Conservation (phyloP, 2,888 invertebrate species). For the Agriotes lineatus region DNA sequence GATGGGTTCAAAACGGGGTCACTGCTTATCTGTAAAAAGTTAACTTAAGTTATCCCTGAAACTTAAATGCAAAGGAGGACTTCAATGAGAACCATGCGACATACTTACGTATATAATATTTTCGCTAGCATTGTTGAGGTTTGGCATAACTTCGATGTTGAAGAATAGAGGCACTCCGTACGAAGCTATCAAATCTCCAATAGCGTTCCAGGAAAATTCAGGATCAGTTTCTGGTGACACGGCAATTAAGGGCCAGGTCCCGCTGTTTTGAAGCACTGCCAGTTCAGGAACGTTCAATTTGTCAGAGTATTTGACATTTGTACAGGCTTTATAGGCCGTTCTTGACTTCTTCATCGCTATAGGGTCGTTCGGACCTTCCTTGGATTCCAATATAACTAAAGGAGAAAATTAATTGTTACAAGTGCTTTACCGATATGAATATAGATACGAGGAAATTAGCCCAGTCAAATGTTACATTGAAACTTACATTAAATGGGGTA, state of each 20-base stretch:
- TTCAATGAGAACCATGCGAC: too few relatives aligned
- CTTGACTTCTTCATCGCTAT: conserved; percentile 61
- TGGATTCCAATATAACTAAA: conserved; percentile 57
- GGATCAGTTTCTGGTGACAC: conserved; percentile 22
- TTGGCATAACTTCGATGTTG: conserved; percentile 56
- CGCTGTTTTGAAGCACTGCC: conserved; percentile 55
- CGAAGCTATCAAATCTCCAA: conserved; percentile 59
- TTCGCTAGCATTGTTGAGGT: conserved; percentile 55
- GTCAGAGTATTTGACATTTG: conserved; percentile 54
- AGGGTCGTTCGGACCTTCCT: conserved; percentile 53
- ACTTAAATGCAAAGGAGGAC: too few relatives aligned
- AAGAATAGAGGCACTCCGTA: conserved; percentile 64
- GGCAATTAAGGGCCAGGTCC: conserved; percentile 60
- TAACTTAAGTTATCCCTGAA: too few relatives aligned
- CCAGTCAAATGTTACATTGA: too few relatives aligned
- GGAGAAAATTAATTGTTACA: too few relatives aligned
- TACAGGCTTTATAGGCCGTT: conserved; percentile 60
- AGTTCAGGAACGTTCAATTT: conserved; percentile 56
- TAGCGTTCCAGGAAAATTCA: conserved; percentile 58
- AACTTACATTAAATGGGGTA: too few relatives aligned
- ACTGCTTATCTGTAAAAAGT: conserved; percentile 49
- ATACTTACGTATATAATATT: conserved; percentile 58
- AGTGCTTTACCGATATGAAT: too few relatives aligned
- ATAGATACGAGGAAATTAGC: too few relatives aligned
- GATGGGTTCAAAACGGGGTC: conserved; percentile 28